Conservation (phyloP, 2,888 invertebrate species). For the Lucinisca nassula region DNA sequence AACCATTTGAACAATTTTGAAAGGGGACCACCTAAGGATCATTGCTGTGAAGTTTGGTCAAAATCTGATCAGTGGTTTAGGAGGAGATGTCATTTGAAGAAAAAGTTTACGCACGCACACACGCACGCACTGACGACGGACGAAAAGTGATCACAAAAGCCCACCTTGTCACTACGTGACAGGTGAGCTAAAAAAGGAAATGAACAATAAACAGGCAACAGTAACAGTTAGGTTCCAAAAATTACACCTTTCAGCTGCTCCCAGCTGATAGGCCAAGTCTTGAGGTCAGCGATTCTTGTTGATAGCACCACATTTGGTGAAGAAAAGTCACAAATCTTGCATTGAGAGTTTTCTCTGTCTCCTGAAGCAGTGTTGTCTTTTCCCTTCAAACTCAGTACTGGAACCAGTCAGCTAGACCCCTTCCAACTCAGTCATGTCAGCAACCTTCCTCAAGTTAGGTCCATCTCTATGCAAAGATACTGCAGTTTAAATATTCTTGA, state of each 20-base stretch:
- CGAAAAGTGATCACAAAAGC: too few species aligned
- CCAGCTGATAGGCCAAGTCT: background rate
- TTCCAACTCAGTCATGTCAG: background rate
- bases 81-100: too few species aligned
- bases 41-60: too few species aligned
- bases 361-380: background rate
- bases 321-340: conserved; percentile 6
- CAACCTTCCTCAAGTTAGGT: conserved; percentile 18
- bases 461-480: conserved; percentile 29
- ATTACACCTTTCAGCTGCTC: conserved; percentile 2
- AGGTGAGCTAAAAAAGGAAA: too few species aligned
- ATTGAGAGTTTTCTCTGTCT: background rate
- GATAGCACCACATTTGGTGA: background rate
- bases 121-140: too few species aligned
- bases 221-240: background rate
- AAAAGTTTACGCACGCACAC: too few species aligned
- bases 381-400: background rate
- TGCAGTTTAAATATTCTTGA: too few species aligned
- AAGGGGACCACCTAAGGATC: too few species aligned
- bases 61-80: too few species aligned
- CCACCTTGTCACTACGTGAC: too few species aligned
- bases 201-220: background rate
- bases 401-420: background rate
- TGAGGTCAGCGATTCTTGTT: conserved; percentile 22
- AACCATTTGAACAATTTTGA: too few species aligned